Conservation (phyloP, 2,797 vertebrate species). For the Esox masquinongy region DNA sequence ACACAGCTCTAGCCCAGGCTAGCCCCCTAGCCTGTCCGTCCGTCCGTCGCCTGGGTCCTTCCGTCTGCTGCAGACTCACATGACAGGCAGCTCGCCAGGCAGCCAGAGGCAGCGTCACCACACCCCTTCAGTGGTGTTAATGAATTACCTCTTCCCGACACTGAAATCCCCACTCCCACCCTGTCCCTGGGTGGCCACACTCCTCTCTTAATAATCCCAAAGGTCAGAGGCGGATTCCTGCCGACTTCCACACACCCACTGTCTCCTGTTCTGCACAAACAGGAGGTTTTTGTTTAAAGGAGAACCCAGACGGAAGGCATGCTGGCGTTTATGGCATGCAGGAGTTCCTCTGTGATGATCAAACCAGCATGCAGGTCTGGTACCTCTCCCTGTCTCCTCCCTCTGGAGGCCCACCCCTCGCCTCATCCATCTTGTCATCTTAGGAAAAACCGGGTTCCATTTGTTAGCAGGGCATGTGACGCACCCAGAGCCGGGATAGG, state of each 20-base stretch:
- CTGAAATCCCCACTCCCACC: constrained; percentile 12
- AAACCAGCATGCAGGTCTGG: constrained; percentile 23
- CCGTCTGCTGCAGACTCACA: constrained; percentile 29
- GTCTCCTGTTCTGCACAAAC: not conserved
- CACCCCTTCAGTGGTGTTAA: constrained; percentile 53
- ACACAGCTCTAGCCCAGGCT: not conserved
- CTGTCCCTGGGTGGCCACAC: constrained; percentile 5
- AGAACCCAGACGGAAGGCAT: not conserved
- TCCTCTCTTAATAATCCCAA: constrained; percentile 52
- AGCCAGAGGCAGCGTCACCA: not conserved
- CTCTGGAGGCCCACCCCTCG: constrained; percentile 27
- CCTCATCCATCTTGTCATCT: constrained; percentile 49
- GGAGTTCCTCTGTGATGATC: constrained; percentile 20
- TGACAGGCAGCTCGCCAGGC: constrained; percentile 18
- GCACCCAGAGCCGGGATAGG: not conserved
- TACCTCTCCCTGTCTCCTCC: constrained; percentile 36
- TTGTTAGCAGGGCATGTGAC: constrained; percentile 63
- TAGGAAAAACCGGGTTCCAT: constrained; percentile 54
- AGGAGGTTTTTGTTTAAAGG: not conserved
- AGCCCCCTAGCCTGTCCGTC: constrained; percentile 5
- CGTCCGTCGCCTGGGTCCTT: constrained; percentile 9
- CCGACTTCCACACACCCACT: constrained; percentile 32
- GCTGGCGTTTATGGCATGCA: not conserved
- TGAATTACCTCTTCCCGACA: constrained; percentile 62
- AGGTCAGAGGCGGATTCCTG: constrained; percentile 46